phyloP scores from a whole-genome alignment of 2,888 invertebrate species.

The Coenonympha glycerion region DNA sequence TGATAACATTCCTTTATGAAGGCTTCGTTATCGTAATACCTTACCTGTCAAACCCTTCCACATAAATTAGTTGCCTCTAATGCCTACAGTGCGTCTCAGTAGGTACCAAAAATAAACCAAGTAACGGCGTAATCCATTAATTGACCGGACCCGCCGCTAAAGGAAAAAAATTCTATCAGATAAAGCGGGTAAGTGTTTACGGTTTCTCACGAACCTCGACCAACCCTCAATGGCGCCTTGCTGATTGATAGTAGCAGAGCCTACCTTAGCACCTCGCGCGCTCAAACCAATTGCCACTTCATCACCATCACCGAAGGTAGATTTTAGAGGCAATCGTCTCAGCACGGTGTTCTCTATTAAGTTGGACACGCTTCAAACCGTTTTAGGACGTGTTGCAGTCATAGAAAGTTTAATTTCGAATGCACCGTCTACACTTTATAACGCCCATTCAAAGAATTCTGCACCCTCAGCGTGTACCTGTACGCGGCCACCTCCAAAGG shows the following conservation, averaged over 20 bases:
- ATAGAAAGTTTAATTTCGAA: conserved; percentile 31
- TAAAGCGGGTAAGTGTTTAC: conserved; percentile 75
- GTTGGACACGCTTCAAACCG: conserved; percentile 24
- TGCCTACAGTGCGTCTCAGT: conserved; percentile 43
- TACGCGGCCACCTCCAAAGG: conserved; percentile 71
- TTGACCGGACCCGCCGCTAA: conserved; percentile 69
- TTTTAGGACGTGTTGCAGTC: conserved; percentile 31
- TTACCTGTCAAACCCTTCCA: conserved; percentile 62
- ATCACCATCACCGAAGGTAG: conserved; percentile 29
- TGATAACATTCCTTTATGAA: conserved; percentile 42
- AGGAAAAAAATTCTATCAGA: conserved; percentile 70
- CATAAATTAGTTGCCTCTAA: conserved; percentile 65
- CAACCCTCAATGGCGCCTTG: conserved; percentile 75
- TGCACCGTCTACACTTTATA: conserved; percentile 30
- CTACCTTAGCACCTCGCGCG: conserved; percentile 56
- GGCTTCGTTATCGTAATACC: conserved; percentile 55
- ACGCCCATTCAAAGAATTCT: conserved; percentile 73
- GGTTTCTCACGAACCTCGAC: conserved; percentile 71
- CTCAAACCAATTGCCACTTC: conserved; percentile 36
- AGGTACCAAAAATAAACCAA: conserved; percentile 66
- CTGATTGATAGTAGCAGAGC: conserved; percentile 71
- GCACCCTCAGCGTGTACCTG: conserved; percentile 74
- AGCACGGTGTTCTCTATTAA: conserved; percentile 35
- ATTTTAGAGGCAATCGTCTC: conserved; percentile 25
- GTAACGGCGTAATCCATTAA: conserved; percentile 74